phyloP scores from a whole-genome alignment of 2,888 invertebrate genomes.

The Electrophaes corylata region DNA sequence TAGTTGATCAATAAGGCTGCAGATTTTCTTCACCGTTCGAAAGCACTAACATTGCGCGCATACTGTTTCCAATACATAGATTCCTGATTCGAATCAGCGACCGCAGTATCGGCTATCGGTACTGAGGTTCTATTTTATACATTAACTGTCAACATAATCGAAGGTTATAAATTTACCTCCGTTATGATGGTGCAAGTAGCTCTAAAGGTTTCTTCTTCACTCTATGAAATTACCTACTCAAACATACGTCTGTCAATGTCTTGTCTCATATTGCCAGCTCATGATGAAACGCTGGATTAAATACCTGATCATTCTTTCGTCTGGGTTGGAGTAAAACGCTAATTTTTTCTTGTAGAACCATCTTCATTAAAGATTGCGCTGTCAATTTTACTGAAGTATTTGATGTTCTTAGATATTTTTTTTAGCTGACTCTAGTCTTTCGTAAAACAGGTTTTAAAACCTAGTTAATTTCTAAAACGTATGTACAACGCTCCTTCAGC shows the following conservation, averaged over 20 bases:
- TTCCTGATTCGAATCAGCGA: too few species aligned
- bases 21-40: too few species aligned
- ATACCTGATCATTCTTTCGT: neutral
- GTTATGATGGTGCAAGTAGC: neutral
- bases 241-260: constrained; percentile 1
- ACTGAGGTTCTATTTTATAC: neutral
- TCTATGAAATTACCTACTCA: constrained; percentile 37
- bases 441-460: too few species aligned
- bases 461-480: too few species aligned
- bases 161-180: neutral
- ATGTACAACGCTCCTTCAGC: too few species aligned
- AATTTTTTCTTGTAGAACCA: neutral
- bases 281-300: neutral
- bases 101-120: too few species aligned
- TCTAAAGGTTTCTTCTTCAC: constrained; percentile 24
- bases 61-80: too few species aligned
- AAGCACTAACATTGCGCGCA: too few species aligned
- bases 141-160: neutral
- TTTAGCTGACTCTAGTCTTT: too few species aligned
- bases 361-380: neutral
- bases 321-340: neutral
- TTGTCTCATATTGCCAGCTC: neutral
- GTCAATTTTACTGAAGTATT: too few species aligned
- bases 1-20: too few species aligned
- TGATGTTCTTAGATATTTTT: too few species aligned